Percentiles rank a stretch among this genome's conserved stretches.
These are phyloP conservation scores for Hemichromis elongatus DNA, from an alignment of 2,113 vertebrate species.

Conservation along the genomic window DNA sequence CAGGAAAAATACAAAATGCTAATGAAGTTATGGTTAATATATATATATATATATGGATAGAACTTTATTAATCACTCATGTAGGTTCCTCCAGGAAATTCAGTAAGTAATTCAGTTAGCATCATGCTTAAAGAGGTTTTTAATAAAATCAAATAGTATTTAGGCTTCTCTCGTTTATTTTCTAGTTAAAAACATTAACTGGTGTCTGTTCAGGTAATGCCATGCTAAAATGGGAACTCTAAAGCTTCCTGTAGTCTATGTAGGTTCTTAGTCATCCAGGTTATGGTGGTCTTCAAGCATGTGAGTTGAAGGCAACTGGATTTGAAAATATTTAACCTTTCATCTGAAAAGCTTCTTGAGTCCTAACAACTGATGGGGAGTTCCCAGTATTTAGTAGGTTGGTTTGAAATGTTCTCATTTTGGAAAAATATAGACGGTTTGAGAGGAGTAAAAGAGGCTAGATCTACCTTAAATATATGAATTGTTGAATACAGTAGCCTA, in stretches of 20 bases:
- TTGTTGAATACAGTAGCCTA: neutral
- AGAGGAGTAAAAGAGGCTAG: neutral
- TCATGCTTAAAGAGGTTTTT: neutral
- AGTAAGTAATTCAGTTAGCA: no score
- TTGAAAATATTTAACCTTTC: neutral
- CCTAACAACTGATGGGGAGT: neutral
- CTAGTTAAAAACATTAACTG: neutral
- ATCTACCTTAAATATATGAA: no score
- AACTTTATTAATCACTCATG: no score
- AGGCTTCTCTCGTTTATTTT: neutral
- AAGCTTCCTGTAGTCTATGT: neutral
- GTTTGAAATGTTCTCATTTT: neutral
- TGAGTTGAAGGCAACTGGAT: neutral
- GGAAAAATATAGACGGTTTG: neutral
- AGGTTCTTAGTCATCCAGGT: neutral
- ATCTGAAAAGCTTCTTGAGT: neutral
- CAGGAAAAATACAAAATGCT: neutral
- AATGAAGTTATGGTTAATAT: no score
- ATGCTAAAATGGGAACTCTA: neutral
- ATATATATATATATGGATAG: no score
- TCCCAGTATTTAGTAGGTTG: neutral
- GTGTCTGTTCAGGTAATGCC: neutral
- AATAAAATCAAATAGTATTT: neutral
- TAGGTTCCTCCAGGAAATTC: no score
- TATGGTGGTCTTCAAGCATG: neutral